phyloP scores from a whole-genome alignment of 2,797 vertebrate species.

The Cheirogaleus major region DNA sequence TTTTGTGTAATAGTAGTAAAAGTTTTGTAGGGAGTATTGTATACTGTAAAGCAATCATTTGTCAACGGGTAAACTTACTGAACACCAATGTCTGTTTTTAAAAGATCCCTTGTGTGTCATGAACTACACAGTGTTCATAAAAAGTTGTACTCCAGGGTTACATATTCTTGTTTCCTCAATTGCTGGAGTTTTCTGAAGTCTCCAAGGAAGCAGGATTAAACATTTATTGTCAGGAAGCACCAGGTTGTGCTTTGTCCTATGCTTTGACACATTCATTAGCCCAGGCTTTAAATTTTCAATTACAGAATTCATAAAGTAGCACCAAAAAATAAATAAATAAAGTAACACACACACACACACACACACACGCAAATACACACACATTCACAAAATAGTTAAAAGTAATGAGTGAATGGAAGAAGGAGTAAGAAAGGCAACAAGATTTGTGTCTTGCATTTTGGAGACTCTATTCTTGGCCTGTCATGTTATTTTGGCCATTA shows the following conservation, averaged over 20 bases:
- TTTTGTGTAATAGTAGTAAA: conserved; percentile 79
- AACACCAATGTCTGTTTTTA: conserved; percentile 80
- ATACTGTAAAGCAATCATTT: conserved; percentile 84
- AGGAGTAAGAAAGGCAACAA: not conserved
- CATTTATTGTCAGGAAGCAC: conserved; percentile 74
- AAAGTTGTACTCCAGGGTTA: conserved; percentile 80
- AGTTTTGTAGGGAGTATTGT: conserved; percentile 73
- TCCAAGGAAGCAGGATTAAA: conserved; percentile 79
- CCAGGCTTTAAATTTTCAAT: conserved; percentile 67
- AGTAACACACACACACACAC: not conserved
- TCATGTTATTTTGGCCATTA: conserved; percentile 71
- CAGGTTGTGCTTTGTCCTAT: conserved; percentile 46
- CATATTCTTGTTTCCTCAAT: conserved; percentile 83
- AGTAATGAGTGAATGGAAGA: not conserved
- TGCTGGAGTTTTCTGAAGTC: conserved; percentile 80
- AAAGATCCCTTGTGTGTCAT: conserved; percentile 81
- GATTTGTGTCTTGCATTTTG: conserved; percentile 29
- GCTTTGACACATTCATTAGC: conserved; percentile 70
- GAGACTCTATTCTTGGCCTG: conserved; percentile 35
- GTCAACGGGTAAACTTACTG: conserved; percentile 84
- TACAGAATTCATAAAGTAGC: conserved; percentile 20
- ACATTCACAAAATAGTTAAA: not conserved
- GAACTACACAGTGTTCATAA: conserved; percentile 81
- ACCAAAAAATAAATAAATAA: not conserved
- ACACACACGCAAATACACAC: not conserved